Conservation (phyloP, 1,140 invertebrate species). For the Euwallacea similis region DNA sequence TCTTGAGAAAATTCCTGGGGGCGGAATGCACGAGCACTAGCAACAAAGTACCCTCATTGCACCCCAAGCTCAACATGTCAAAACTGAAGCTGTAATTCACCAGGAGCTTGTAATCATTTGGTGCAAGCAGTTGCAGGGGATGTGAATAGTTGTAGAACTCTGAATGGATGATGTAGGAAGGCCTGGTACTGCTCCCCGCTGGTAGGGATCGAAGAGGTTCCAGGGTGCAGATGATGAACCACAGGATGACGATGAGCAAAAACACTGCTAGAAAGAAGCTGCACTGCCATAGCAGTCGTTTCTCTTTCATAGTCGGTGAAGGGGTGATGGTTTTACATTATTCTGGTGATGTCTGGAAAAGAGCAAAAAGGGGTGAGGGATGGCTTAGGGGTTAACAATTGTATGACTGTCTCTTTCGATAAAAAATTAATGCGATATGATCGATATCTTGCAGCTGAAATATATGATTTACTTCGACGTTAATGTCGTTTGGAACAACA, state of each 20-base stretch:
- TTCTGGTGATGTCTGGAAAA: neutral
- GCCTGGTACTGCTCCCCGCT: neutral
- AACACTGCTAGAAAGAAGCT: neutral
- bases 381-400: too few relatives aligned
- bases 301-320: neutral
- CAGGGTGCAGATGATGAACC: neutral
- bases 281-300: neutral
- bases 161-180: conserved; percentile 7
- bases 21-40: conserved; percentile 71
- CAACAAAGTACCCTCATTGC: conserved; percentile 48
- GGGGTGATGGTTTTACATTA: neutral
- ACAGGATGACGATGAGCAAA: neutral
- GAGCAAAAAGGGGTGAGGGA: too few relatives aligned
- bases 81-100: conserved; percentile 50
- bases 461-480: too few relatives aligned
- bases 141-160: conserved; percentile 39
- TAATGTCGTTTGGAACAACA: too few relatives aligned
- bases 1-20: conserved; percentile 63
- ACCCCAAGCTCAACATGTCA: conserved; percentile 45
- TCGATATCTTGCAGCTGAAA: too few relatives aligned
- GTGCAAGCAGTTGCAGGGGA: conserved; percentile 35
- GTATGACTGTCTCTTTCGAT: too few relatives aligned
- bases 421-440: too few relatives aligned
- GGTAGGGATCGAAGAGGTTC: neutral
- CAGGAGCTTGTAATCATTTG: conserved; percentile 46